These are phyloP conservation scores for Microchirus variegatus DNA, from an alignment of 2,797 vertebrate genomes.

Conservation along the genomic window DNA sequence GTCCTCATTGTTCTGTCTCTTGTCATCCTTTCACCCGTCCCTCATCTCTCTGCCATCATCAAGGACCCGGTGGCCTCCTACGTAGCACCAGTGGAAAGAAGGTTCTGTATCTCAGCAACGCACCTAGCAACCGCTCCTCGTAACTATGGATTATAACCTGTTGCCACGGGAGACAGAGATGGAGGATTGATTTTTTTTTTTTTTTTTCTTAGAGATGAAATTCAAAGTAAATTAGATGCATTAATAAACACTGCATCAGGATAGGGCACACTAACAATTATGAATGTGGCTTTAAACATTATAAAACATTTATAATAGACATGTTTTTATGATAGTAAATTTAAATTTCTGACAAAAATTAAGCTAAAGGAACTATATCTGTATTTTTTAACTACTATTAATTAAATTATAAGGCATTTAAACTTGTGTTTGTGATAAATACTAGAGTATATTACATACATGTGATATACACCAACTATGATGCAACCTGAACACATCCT, in stretches of 20 bases:
- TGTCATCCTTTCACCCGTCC: slow-evolving; percentile 74
- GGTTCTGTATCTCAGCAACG: slow-evolving; percentile 84
- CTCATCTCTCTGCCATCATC: slow-evolving; percentile 75
- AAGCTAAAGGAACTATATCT: too few relatives aligned
- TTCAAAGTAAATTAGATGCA: slow-evolving; percentile 74
- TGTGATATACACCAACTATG: too few relatives aligned
- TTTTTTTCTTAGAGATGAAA: slow-evolving; percentile 62
- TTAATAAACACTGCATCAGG: slow-evolving; percentile 63
- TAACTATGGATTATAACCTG: slow-evolving; percentile 89
- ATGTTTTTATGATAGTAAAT: too few relatives aligned
- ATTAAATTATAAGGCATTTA: too few relatives aligned
- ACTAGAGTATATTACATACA: too few relatives aligned
- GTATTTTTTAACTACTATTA: too few relatives aligned
- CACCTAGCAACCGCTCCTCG: slow-evolving; percentile 84
- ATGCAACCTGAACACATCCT: too few relatives aligned
- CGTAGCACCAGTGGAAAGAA: slow-evolving; percentile 74
- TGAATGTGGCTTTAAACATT: slow-evolving; percentile 51
- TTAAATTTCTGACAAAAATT: too few relatives aligned
- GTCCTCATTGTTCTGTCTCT: slow-evolving; percentile 70
- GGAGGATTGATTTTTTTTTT: slow-evolving; percentile 80
- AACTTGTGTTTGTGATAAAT: too few relatives aligned
- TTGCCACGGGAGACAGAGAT: slow-evolving; percentile 87
- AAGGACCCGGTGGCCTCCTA: slow-evolving; percentile 82
- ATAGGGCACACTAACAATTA: slow-evolving; percentile 41
- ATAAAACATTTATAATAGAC: too few relatives aligned